Base-by-base conservation (phyloP, 2,888 invertebrate species). In the Lithosia quadra region DNA sequence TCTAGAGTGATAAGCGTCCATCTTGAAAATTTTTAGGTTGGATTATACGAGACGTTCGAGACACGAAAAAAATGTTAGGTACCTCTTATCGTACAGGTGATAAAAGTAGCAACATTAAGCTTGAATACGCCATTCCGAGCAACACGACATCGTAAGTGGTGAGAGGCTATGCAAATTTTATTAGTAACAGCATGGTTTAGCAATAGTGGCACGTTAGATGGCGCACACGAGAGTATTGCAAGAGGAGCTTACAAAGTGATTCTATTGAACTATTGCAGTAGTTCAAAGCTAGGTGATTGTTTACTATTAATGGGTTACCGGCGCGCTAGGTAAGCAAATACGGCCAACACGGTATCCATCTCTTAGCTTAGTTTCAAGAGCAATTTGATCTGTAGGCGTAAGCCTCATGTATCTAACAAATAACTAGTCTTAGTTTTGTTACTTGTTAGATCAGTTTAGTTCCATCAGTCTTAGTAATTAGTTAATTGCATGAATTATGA, bases 51-150 rank as follows among this genome's bases (percentile, higher is more conserved):
- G 55, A 67, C 60, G 71, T 57, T 62, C 58, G 64, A 64, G 71
- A 65, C 63, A 58, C 43, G 34, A 59, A 67, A 75, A 73, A 81
- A 73, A 65, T 24, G 28, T 68, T 57, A n/a, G n/a, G n/a, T n/a
- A 61, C 67, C 78, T 73, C 71, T 62, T 67, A 78, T 76, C 79
- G 68, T 71, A 69, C 63, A 70, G 71, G 67, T 86, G 67, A 82
- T 84, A 79, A 84, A 87, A 79, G 72, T 81, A 84, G 78, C 81
- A 86, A 65, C 24, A 73, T 66, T 65, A 60, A 78, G 74, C 77
- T 72, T 74, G 64, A 67, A 53, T 60, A 57, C 57, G 66, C 63
- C 69, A 74, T 76, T 76, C 24, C 56, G 65, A 71, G 73, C 64
- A 73, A 64, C 33, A 57, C 34, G 34, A 68, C 22, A 59, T 65